phyloP scores from a whole-genome alignment of 1,140 invertebrate genomes.

The Psix sp. region DNA sequence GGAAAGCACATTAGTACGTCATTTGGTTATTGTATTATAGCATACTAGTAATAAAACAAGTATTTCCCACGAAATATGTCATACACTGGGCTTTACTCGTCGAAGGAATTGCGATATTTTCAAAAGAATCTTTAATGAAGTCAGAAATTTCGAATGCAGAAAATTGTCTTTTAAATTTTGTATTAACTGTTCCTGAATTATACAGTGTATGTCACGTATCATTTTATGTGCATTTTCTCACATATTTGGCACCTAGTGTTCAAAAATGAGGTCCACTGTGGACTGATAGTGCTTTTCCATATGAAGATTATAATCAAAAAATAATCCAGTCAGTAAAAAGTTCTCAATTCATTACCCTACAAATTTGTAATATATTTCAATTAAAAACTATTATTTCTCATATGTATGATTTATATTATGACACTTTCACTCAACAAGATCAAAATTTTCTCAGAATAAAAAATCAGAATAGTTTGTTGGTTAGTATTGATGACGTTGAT shows the following conservation, averaged over 20 bases:
- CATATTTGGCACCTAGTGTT: not conserved
- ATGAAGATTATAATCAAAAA: not conserved
- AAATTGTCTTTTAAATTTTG: not conserved
- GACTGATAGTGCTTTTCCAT: not conserved
- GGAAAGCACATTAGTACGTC: not conserved
- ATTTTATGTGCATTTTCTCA: not conserved
- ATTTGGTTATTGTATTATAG: not conserved
- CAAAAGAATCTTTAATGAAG: not conserved
- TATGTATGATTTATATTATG: no score
- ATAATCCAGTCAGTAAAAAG: not conserved
- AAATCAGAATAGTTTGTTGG: no score
- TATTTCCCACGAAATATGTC: not conserved
- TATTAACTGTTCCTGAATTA: not conserved
- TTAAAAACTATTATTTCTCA: no score
- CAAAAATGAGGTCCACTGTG: not conserved
- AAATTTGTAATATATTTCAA: no score
- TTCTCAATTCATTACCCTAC: no score
- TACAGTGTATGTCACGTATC: not conserved
- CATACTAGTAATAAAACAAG: not conserved
- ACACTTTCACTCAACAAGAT: no score
- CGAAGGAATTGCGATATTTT: not conserved
- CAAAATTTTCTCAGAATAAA: no score
- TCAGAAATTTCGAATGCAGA: not conserved
- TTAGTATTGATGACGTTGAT: no score
- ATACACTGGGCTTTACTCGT: not conserved